phyloP scores from a whole-genome alignment of 2,797 vertebrate species.

The Paguma larvata region DNA sequence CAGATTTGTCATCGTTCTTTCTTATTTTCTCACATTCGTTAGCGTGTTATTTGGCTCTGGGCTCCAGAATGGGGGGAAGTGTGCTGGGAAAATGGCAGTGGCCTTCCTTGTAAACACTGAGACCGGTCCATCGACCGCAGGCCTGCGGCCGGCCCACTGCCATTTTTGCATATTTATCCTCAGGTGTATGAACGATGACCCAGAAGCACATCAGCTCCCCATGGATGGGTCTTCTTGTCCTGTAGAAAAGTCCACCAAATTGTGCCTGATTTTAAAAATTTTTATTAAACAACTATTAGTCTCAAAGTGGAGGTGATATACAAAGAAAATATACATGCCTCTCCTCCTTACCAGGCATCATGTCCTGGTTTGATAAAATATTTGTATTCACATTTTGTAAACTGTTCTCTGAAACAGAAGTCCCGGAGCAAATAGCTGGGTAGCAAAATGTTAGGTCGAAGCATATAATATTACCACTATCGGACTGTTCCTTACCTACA shows the following conservation, averaged over 20 bases:
- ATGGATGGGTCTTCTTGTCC: neutral
- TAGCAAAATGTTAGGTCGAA: neutral
- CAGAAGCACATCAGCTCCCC: neutral
- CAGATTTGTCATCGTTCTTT: neutral
- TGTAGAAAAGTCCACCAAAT: neutral
- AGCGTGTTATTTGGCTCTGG: neutral
- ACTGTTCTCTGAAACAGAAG: neutral
- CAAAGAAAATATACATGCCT: neutral
- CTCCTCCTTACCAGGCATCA: neutral
- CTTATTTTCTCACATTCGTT: neutral
- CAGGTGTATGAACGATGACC: neutral
- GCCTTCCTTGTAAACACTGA: neutral
- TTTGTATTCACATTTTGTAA: neutral
- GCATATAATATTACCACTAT: neutral
- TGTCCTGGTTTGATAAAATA: neutral
- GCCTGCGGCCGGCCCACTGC: rapidly evolving
- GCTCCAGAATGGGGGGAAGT: neutral
- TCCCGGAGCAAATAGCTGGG: neutral
- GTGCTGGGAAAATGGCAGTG: rapidly evolving
- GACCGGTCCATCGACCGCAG: too few species aligned
- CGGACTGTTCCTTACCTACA: neutral
- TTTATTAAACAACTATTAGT: neutral
- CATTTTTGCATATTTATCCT: neutral
- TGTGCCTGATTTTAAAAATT: neutral
- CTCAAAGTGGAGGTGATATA: neutral